Evolutionary conservation across 2,888 invertebrate species (phyloP).

Genomic region (Cephus sareptanus): DNA sequence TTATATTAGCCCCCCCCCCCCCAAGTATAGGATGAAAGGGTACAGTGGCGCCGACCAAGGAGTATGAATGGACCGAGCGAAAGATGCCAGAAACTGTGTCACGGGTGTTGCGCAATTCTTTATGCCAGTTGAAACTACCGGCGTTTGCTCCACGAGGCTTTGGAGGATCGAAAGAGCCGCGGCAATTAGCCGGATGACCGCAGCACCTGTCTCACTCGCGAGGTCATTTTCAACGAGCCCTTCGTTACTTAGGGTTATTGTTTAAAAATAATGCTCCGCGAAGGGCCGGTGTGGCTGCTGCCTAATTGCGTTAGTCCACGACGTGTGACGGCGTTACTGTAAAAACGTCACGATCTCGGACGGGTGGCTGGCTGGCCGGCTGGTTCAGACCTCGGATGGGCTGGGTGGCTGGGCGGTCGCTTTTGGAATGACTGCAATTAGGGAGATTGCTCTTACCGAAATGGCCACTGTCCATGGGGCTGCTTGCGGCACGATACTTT

Average conservation of each 20-base stretch:
- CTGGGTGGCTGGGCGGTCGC: not conserved
- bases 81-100: too few relatives aligned
- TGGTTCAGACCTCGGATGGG: too few relatives aligned
- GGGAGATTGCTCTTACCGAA: conserved; percentile 19
- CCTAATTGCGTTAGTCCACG: conserved; percentile 23
- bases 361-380: not conserved
- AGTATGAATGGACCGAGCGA: too few relatives aligned
- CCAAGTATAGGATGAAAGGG: too few relatives aligned
- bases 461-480: not conserved
- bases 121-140: too few relatives aligned
- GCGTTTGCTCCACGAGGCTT: too few relatives aligned
- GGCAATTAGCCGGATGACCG: not conserved
- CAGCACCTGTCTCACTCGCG: not conserved
- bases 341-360: conserved; percentile 17
- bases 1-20: too few relatives aligned
- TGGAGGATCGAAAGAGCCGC: not conserved
- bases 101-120: too few relatives aligned
- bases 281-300: not conserved
- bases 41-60: too few relatives aligned
- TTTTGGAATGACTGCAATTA: conserved; percentile 22
- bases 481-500: not conserved
- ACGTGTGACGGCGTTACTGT: conserved; percentile 14
- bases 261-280: conserved; percentile 25
- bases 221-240: conserved; percentile 11
- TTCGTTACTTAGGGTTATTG: conserved; percentile 16